Evolutionary conservation across 2,797 vertebrate genomes (phyloP), one percentile per base, ranked within the genome.

Genomic region (Onychomys arenicola): DNA sequence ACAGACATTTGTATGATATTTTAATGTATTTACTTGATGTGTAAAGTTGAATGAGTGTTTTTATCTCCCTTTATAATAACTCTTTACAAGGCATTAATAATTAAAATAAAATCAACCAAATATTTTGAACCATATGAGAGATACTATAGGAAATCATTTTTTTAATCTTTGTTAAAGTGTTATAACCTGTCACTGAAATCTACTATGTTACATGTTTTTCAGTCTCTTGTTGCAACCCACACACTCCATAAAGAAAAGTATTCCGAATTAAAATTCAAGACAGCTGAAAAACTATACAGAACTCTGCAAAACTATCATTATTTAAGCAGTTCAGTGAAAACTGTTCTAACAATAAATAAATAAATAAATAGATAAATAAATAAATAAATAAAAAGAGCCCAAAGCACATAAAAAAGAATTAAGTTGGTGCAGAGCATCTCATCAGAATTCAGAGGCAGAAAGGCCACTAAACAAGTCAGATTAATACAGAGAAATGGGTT

Each of bases 401-500:
- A 93, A 32, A 5, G 32, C 19, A 90, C 52, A 92, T 91, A 94
- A 96, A 94, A 87, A 97, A 96, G 83, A 98, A 95, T 97, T 97
- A 98, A 69, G 49, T 84, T 85, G 91, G 27, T 73, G 23, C 95
- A 27, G 23, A 97, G 92, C 14, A 94, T 37, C 32, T 94, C 87
- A 91, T 97, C 55, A 96, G 96, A 96, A 97, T 96, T 55, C 82
- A 94, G 63, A 94, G 94, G 95, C 12, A 92, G 63, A 19, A 21
- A 97, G 55, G 37, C 91, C 40, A 8, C 34, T 97, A 97, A 97
- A 91, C 34, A 97, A 96, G 59, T 91, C 52, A 97, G 80, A 96
- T 95, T 97, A 97, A 97, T 97, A 46, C 89, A 95, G 57, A 98
- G 77, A 95, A 98, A 98, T 96, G 83, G 83, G 17, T 78, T 96